Base-by-base conservation (phyloP, 2,113 vertebrate species). In the Caranx ignobilis region DNA sequence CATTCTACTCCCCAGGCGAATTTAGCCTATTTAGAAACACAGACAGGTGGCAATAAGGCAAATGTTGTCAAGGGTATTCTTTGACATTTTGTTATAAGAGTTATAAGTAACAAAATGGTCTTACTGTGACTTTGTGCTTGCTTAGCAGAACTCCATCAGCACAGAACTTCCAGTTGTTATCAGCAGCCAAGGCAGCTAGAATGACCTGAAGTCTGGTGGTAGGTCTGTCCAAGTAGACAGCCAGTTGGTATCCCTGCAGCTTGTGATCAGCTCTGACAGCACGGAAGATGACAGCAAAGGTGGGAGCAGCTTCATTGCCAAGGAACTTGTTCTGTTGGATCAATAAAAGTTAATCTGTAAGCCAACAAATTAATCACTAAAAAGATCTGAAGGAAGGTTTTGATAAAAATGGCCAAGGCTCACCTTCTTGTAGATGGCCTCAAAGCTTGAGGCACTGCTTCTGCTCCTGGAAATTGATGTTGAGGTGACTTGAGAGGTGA, bases 91-190 rank as follows among this genome's bases (percentile, higher is more conserved):
- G 16, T 50, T 12, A 1, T 34, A 5, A 55, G 9, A 50, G 41
- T 1, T 62, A 11, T 32, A 8, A 35, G 43, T 7, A 63, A 3
- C 3, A 16, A 18, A 13, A 47, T 3, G 3, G 4, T 68, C 94
- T 95, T 93, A 97, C 96, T 77, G 1, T 73, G 74, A 89, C 93
- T 92, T 95, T 96, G 88, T 96, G 91, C 75, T 88, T 89, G 88
- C 90, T 95, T 45, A 93, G 66, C 54, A 95, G 11, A 39, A 89
- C 78, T 59, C 94, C 94, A 86, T 96, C 95, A 75, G 92, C 93
- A 84, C 95, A 96, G 32, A 95, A 3, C 76, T 91, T 94, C 95
- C 95, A 96, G 64, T 94, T 95, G 91, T 92, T 89, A 19, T 90
- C 88, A 15, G 91, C 77, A 61, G 90, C 86, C 74, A 96, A 88